Percentiles rank a stretch among this genome's conserved stretches.
Conservation (phyloP, 2,797 vertebrate species). For the Sebastes vulpes region DNA sequence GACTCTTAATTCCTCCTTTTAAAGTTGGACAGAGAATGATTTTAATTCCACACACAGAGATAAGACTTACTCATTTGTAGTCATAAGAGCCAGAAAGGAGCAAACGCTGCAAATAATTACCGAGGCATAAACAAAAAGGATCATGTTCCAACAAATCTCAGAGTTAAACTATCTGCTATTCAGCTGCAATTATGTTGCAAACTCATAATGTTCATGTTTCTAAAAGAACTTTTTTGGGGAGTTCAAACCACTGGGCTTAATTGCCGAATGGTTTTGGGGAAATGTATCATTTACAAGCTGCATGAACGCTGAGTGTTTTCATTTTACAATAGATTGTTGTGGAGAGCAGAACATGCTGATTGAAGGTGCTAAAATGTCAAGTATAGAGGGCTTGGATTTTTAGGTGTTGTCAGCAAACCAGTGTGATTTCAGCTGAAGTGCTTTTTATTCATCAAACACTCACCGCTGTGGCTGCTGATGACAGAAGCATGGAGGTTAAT, state of each 20-base stretch:
- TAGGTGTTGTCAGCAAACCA: constrained; percentile 72
- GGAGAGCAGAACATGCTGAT: constrained; percentile 61
- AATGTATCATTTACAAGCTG: constrained; percentile 63
- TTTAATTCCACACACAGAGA: constrained; percentile 44
- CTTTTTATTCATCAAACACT: constrained; percentile 72
- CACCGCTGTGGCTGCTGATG: constrained; percentile 49
- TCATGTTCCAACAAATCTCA: constrained; percentile 42
- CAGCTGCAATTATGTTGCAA: constrained; percentile 42
- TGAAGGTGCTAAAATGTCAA: constrained; percentile 78
- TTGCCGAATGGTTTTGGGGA: constrained; percentile 45
- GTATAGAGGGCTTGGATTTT: constrained; percentile 60
- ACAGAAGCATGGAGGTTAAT: constrained; percentile 59
- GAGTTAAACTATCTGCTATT: constrained; percentile 33
- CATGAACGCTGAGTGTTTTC: constrained; percentile 54
- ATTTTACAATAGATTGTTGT: constrained; percentile 59
- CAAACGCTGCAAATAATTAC: constrained; percentile 50
- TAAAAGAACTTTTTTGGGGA: constrained; percentile 4
- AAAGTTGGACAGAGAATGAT: constrained; percentile 43
- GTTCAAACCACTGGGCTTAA: not conserved
- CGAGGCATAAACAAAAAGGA: constrained; percentile 4
- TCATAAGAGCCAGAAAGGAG: constrained; percentile 30
- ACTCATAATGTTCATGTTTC: not conserved
- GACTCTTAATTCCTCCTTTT: constrained; percentile 46
- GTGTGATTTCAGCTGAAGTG: constrained; percentile 72
- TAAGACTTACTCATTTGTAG: constrained; percentile 38